A percentile compares a stretch with the other conserved stretches of the same genome.
Conservation (phyloP, 2,797 vertebrate species). For the Poeciliopsis presidionis region DNA sequence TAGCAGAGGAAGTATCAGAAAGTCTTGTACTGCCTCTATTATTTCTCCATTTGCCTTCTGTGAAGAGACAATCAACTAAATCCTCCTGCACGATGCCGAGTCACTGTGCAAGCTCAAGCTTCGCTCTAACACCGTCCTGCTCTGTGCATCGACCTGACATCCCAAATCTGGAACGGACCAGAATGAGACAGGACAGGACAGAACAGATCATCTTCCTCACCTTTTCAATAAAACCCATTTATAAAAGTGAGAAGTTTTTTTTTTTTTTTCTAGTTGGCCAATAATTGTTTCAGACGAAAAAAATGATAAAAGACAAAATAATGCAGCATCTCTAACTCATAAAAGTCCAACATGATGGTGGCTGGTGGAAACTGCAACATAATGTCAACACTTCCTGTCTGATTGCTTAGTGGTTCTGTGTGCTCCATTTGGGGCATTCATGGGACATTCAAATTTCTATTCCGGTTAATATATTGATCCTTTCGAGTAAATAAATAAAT, state of each 20-base stretch:
- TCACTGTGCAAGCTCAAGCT: constrained; percentile 51
- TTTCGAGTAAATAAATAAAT: no score
- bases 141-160: not conserved
- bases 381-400: not conserved
- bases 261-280: not conserved
- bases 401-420: not conserved
- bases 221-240: not conserved
- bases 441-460: not conserved
- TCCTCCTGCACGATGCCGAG: constrained; percentile 52
- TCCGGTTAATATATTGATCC: not conserved
- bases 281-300: not conserved
- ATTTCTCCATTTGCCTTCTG: constrained; percentile 33
- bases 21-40: not conserved
- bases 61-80: constrained; percentile 25
- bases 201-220: not conserved
- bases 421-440: not conserved
- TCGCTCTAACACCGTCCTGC: not conserved
- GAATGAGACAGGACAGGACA: not conserved
- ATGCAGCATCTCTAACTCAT: not conserved
- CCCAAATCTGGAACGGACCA: not conserved
- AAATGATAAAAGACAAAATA: not conserved
- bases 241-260: not conserved
- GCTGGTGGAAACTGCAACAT: not conserved
- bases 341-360: not conserved
- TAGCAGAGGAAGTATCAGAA: not conserved